A percentile compares a stretch with the other conserved stretches of the same genome.
These are phyloP conservation scores for Micromussa lordhowensis DNA, from an alignment of 92 coral and sea anemone genomes.

Conservation along the genomic window DNA sequence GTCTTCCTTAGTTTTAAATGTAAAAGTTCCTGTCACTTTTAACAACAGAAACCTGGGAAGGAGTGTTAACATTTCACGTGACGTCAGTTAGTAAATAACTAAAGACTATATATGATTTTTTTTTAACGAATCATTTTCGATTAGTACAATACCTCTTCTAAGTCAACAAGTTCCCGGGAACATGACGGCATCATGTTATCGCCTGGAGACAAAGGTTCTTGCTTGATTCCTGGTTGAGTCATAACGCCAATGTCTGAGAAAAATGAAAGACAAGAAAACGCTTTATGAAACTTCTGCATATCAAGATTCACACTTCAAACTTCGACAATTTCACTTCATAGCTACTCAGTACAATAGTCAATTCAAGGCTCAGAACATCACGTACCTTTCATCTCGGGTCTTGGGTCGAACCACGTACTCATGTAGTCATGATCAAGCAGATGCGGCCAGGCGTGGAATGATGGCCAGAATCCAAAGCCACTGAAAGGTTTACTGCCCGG, in stretches of 20 bases:
- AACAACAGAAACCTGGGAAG: neutral
- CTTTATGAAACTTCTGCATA: neutral
- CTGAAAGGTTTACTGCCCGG: constrained; percentile 56
- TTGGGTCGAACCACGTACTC: constrained; percentile 85
- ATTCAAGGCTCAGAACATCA: neutral
- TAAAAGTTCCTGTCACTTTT: too few relatives aligned
- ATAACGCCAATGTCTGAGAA: constrained; percentile 71
- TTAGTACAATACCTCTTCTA: constrained; percentile 19
- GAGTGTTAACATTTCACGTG: neutral
- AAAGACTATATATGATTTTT: too few relatives aligned
- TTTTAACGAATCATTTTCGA: neutral
- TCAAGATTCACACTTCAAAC: neutral
- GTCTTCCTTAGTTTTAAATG: too few relatives aligned
- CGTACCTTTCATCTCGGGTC: constrained; percentile 93
- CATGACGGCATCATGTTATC: constrained; percentile 21
- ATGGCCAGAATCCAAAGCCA: constrained; percentile 70
- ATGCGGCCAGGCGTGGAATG: constrained; percentile 61
- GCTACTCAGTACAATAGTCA: neutral
- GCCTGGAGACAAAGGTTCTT: constrained; percentile 70
- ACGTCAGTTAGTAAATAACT: neutral
- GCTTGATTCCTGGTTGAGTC: constrained; percentile 73
- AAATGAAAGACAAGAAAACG: neutral
- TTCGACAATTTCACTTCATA: neutral
- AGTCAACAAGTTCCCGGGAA: constrained; percentile 24
- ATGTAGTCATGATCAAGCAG: constrained; percentile 84